These are phyloP conservation scores for Oryzias woworae DNA, from an alignment of 2,113 vertebrate species.

Conservation along the genomic window DNA sequence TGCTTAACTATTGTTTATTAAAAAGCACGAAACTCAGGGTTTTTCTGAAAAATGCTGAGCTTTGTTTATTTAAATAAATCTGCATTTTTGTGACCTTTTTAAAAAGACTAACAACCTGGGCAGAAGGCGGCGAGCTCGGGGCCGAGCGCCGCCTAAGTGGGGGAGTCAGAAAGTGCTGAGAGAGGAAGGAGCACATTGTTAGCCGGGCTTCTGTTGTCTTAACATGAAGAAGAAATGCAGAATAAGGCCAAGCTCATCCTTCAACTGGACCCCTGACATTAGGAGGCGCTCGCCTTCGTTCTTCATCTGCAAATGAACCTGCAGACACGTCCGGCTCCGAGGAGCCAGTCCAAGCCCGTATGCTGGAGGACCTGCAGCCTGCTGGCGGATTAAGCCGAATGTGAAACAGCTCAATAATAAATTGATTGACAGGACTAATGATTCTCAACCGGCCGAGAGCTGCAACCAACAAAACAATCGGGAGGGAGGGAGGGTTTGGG, in stretches of 20 bases:
- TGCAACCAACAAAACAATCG: conserved; percentile 50
- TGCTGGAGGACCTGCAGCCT: conserved; percentile 41
- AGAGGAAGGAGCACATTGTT: conserved; percentile 11
- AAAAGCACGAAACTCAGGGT: not conserved
- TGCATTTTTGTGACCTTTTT: conserved; percentile 20
- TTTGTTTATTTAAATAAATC: conserved; percentile 11
- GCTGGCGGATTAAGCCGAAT: conserved; percentile 60
- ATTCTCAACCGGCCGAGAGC: conserved; percentile 61
- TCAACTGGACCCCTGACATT: conserved; percentile 4
- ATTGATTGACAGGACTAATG: conserved; percentile 72
- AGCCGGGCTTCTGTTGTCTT: not conserved
- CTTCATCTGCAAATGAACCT: conserved; percentile 7
- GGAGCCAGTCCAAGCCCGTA: conserved; percentile 40
- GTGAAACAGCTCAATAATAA: conserved; percentile 66
- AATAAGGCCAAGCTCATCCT: conserved; percentile 1
- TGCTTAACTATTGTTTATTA: not conserved
- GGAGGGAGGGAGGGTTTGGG: conserved; percentile 25
- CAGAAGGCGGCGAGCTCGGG: not conserved
- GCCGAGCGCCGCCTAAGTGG: not conserved
- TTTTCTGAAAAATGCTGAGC: conserved; percentile 11
- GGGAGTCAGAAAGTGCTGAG: conserved; percentile 9
- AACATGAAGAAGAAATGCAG: conserved; percentile 4
- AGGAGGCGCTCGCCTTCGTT: not conserved
- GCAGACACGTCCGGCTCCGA: conserved; percentile 9
- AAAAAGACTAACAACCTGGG: conserved; percentile 6